phyloP scores from a whole-genome alignment of 2,113 vertebrate species.

The Romanogobio albipinnatus region DNA sequence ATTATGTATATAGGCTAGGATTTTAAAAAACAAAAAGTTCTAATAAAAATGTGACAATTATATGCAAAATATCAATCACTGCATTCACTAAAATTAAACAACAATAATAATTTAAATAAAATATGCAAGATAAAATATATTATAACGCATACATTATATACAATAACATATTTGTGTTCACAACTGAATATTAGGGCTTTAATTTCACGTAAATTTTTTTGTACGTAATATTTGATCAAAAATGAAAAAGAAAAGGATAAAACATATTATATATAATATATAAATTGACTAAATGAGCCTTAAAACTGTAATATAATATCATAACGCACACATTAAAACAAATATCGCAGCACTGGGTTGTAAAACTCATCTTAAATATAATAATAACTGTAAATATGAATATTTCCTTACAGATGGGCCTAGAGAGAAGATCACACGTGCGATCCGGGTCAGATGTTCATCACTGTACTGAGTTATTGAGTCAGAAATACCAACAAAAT shows the following conservation, averaged over 20 bases:
- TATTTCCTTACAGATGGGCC: conserved; percentile 17
- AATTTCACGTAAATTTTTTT: background rate
- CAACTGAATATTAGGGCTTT: background rate
- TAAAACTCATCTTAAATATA: background rate
- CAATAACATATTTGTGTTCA: background rate
- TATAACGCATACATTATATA: background rate
- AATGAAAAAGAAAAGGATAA: background rate
- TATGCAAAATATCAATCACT: background rate
- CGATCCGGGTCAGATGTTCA: background rate
- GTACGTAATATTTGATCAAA: background rate
- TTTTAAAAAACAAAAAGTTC: background rate
- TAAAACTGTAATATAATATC: background rate
- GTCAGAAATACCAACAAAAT: background rate
- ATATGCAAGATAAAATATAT: background rate
- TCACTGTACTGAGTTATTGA: background rate
- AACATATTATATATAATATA: background rate
- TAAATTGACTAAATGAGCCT: background rate
- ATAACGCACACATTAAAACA: background rate
- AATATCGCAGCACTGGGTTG: background rate
- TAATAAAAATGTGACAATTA: background rate
- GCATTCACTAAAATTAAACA: background rate
- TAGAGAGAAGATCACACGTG: conserved; percentile 1
- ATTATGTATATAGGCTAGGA: background rate
- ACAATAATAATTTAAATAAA: background rate
- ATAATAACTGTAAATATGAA: conserved; percentile 18